Conservation (phyloP, 2,888 invertebrate species). For the Leuctra nigra region DNA sequence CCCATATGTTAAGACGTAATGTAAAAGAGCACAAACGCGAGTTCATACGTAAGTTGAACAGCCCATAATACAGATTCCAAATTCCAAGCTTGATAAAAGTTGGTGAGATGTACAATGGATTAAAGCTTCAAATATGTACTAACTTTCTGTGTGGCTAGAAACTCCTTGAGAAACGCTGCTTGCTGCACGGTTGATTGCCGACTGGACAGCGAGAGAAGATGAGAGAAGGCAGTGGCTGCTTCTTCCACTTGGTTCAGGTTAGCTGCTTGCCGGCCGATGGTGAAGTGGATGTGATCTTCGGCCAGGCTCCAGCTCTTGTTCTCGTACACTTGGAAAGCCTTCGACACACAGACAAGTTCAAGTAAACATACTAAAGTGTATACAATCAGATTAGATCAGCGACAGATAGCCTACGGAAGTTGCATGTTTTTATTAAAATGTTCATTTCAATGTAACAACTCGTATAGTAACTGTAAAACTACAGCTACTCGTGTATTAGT, state of each 20-base stretch:
- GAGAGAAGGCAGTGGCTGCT: constrained; percentile 68
- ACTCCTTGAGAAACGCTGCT: constrained; percentile 77
- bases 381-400: too few species aligned
- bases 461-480: too few species aligned
- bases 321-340: constrained; percentile 55
- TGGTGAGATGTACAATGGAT: not conserved
- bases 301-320: constrained; percentile 84
- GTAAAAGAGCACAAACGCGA: too few species aligned
- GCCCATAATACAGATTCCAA: too few species aligned
- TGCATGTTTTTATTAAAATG: too few species aligned
- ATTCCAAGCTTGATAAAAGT: not conserved
- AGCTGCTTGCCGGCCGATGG: constrained; percentile 84
- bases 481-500: too few species aligned
- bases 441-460: too few species aligned
- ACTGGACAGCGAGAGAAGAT: constrained; percentile 63
- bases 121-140: constrained; percentile 34
- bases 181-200: constrained; percentile 68
- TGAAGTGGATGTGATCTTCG: constrained; percentile 93
- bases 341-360: too few species aligned
- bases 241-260: constrained; percentile 65
- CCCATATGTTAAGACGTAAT: too few species aligned
- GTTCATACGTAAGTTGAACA: too few species aligned
- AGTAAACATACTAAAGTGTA: too few species aligned
- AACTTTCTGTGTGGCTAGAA: constrained; percentile 77
- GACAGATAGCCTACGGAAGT: too few species aligned